These are phyloP conservation scores for Poicephalus gulielmi DNA, from an alignment of 2,113 vertebrate species.

Conservation along the genomic window DNA sequence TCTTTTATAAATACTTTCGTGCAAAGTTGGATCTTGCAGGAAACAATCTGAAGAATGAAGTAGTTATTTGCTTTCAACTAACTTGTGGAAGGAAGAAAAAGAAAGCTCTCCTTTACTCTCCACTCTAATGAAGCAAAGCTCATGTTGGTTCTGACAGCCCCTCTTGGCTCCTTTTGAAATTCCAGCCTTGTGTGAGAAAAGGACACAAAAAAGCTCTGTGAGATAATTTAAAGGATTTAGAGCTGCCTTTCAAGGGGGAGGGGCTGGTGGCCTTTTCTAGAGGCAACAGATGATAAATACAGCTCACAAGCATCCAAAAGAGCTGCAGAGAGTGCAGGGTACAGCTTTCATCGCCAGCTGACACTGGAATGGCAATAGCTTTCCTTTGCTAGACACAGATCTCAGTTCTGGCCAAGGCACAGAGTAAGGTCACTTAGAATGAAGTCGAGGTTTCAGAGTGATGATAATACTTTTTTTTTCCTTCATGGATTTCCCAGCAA, in stretches of 20 bases:
- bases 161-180: conserved; percentile 49
- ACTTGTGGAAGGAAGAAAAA: conserved; percentile 25
- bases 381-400: not conserved
- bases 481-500: not conserved
- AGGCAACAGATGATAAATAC: not conserved
- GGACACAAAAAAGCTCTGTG: conserved; percentile 51
- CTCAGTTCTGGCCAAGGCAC: not conserved
- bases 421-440: not conserved
- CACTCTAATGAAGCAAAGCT: conserved; percentile 53
- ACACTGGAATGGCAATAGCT: not conserved
- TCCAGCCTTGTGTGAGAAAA: conserved; percentile 45
- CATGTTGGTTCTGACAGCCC: conserved; percentile 13
- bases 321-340: not conserved
- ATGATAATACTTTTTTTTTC: not conserved
- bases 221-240: conserved; percentile 62
- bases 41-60: conserved; percentile 39
- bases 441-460: not conserved
- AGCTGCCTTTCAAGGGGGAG: conserved; percentile 38
- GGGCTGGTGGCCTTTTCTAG: conserved; percentile 43
- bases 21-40: conserved; percentile 21
- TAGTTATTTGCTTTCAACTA: conserved; percentile 43
- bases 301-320: conserved; percentile 15
- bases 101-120: conserved; percentile 29
- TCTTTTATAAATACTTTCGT: conserved; percentile 59
- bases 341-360: not conserved